A percentile compares a stretch with the other conserved stretches of the same genome.
These are phyloP conservation scores for Aegithalos caudatus DNA, from an alignment of 2,113 vertebrate species.

Conservation along the genomic window DNA sequence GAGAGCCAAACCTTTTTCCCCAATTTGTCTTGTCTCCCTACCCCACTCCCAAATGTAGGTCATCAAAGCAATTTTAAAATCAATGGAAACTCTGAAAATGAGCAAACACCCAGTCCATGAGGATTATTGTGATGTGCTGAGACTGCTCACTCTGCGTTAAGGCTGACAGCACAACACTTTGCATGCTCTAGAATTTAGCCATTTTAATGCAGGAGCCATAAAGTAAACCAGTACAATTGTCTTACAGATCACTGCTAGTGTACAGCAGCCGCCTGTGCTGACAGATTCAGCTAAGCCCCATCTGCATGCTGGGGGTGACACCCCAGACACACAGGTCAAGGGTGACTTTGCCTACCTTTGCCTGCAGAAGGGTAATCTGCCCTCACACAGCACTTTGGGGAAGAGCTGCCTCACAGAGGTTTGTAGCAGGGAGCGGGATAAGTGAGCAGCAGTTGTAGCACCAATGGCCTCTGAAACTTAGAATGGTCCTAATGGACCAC, in stretches of 20 bases:
- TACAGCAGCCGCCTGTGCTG: not conserved
- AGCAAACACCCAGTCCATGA: not conserved
- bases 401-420: not conserved
- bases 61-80: conserved; percentile 61
- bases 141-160: not conserved
- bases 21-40: not conserved
- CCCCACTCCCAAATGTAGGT: not conserved
- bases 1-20: conserved; percentile 8
- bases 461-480: not conserved
- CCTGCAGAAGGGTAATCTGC: not conserved
- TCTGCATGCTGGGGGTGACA: not conserved
- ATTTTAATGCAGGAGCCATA: not conserved
- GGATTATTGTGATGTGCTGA: not conserved
- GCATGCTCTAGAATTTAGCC: not conserved
- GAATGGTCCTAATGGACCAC: not conserved
- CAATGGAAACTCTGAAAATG: conserved; percentile 46
- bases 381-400: not conserved
- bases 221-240: not conserved
- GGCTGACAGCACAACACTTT: conserved; percentile 7
- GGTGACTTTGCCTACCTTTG: not conserved
- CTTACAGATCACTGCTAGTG: not conserved
- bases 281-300: not conserved
- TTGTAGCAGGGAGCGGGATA: not conserved
- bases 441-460: not conserved
- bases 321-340: not conserved